Percentiles rank a stretch among this genome's conserved stretches.
These are phyloP conservation scores for Cheilosia scutellata DNA, from an alignment of 2,888 invertebrate species.

Conservation along the genomic window DNA sequence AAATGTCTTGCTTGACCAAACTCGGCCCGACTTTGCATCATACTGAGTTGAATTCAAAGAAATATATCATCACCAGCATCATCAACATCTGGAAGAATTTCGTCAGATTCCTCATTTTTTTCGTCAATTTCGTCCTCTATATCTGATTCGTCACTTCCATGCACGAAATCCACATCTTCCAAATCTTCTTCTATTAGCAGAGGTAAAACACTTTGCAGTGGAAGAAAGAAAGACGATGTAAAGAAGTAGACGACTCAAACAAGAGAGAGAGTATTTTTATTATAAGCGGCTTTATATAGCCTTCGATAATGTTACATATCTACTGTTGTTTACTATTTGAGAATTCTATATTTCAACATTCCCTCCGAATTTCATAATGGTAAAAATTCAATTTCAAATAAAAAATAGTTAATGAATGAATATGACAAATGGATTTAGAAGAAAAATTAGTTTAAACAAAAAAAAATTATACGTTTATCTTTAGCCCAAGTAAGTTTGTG, in stretches of 20 bases:
- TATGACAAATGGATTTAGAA: background rate
- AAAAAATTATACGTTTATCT: conserved; percentile 10
- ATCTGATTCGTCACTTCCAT: background rate
- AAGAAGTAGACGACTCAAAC: too few relatives aligned
- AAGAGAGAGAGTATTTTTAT: too few relatives aligned
- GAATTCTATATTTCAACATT: too few relatives aligned
- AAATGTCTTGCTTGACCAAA: conserved; percentile 21
- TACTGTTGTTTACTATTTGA: too few relatives aligned
- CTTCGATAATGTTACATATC: too few relatives aligned
- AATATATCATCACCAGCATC: conserved; percentile 22
- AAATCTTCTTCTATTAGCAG: conserved; percentile 16
- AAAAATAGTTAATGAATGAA: background rate
- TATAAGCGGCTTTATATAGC: too few relatives aligned
- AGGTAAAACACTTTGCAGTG: background rate
- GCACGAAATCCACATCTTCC: conserved; percentile 15
- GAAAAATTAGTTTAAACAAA: background rate
- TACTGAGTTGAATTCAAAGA: background rate
- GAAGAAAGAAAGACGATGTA: background rate
- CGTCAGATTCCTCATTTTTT: conserved; percentile 8
- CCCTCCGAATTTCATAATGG: too few relatives aligned
- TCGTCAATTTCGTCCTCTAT: conserved; percentile 9
- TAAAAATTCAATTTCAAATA: background rate
- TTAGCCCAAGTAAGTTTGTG: conserved; percentile 2
- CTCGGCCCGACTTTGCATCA: conserved; percentile 15
- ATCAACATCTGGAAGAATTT: conserved; percentile 20